Evolutionary conservation across 2,888 invertebrate genomes (phyloP).

Genomic region (Drosophila mimetica): DNA sequence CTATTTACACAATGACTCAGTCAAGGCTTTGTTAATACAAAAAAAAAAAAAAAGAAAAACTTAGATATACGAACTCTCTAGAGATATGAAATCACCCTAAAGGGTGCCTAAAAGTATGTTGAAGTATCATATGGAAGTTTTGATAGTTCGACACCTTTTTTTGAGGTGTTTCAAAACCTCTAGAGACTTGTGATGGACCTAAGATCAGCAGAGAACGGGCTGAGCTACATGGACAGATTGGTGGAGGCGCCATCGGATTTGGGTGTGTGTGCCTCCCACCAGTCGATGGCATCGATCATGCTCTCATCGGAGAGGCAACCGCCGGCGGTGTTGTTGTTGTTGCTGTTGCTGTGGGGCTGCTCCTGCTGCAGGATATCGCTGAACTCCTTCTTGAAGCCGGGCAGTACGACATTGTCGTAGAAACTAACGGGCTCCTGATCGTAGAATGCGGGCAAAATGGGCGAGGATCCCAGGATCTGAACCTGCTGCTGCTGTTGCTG

Average conservation of each 20-base stretch:
- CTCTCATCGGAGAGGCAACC: conserved; percentile 84
- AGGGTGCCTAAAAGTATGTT: not conserved
- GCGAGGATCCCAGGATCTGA: conserved; percentile 50
- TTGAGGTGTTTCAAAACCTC: not conserved
- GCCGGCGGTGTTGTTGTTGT: conserved; percentile 34
- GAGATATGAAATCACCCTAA: not conserved
- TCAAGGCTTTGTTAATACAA: conserved; percentile 25
- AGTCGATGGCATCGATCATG: conserved; percentile 86
- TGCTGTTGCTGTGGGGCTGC: conserved; percentile 45
- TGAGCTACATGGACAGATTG: conserved; percentile 35
- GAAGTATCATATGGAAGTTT: not conserved
- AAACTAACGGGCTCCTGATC: conserved; percentile 68
- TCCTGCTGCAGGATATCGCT: conserved; percentile 83
- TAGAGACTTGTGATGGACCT: not conserved
- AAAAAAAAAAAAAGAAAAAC: conserved; percentile 16
- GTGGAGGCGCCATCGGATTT: conserved; percentile 78
- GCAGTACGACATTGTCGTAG: conserved; percentile 70
- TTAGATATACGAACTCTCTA: not conserved
- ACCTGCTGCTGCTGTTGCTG: conserved; percentile 32
- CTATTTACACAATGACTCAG: conserved; percentile 40
- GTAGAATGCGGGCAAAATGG: conserved; percentile 73
- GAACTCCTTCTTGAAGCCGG: conserved; percentile 81
- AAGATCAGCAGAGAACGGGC: no score
- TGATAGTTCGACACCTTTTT: not conserved
- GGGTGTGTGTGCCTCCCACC: conserved; percentile 85